Base-by-base conservation (phyloP, 2,113 vertebrate species). In the Climacteris rufus region DNA sequence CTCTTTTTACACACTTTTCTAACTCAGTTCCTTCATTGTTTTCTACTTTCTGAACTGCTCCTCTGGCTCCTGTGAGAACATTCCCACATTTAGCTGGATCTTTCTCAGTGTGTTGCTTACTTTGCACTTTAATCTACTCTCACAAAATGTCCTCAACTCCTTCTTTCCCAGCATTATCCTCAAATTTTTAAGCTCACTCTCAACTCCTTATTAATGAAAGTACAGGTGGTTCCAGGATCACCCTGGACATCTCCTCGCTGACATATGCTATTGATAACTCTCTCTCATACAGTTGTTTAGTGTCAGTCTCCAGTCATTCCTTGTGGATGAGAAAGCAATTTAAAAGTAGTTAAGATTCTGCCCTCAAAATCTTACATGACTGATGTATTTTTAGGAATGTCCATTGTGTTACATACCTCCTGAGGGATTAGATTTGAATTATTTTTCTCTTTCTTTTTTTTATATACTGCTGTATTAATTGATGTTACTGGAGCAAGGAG, bases 191-290 rank as follows among this genome's bases (percentile, higher is more conserved):
- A 75, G n/a, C 40, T 85, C 23, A 15, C 64, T 95, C 44, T 40
- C 47, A 60, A 6, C 27, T 93, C 70, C 68, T 94, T 60, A 42
- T 87, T 84, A 94, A 89, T 91, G 81, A 89, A 94, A 94, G 91
- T 82, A 59, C 64, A 94, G 79, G 53, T 94, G 72, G 76, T 89
- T 89, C 83, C 83, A 83, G 76, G 39, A 39, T 90, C 31, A 90
- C 92, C 89, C 68, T 59, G 57, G 86, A 92, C 56, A 75, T 66
- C 71, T 92, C 54, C 52, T 90, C 2, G 42, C 68, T 94, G 90
- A 96, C 89, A 93, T 92, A 75, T 59, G 49, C 83, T 94, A 63
- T 96, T 82, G 94, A 93, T 90, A 96, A 88, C 42, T 89, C 61
- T 72, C 78, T 75, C 71, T 81, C 0, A 0, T 84, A 33, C 68